A percentile compares a stretch with the other conserved stretches of the same genome.
These are phyloP conservation scores for Ctenodactylus gundi DNA, from an alignment of 2,113 vertebrate genomes.

Conservation along the genomic window DNA sequence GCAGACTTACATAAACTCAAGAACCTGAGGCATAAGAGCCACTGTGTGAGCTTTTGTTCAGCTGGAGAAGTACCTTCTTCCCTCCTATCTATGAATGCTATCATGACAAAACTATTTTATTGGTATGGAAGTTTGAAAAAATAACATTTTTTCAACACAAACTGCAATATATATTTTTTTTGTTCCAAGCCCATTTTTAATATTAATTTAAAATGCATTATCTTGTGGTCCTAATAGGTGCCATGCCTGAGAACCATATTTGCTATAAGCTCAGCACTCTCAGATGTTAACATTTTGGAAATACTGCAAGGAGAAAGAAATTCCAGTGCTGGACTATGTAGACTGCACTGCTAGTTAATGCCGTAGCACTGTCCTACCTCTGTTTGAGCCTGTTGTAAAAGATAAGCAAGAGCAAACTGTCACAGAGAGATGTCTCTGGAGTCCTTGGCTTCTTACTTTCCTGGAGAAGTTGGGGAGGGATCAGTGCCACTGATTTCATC, in stretches of 20 bases:
- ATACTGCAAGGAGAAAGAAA: neutral
- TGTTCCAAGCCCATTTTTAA: conserved; percentile 16
- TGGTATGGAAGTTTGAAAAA: conserved; percentile 46
- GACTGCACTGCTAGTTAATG: neutral
- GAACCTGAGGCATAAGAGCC: neutral
- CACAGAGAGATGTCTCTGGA: neutral
- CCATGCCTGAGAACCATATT: neutral
- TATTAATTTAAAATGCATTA: conserved; percentile 29
- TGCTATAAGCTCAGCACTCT: neutral
- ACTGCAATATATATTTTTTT: conserved; percentile 1
- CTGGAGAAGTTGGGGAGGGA: neutral
- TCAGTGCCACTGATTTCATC: neutral
- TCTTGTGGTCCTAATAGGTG: neutral
- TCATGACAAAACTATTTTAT: conserved; percentile 49
- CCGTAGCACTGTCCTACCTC: neutral
- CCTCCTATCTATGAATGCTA: neutral
- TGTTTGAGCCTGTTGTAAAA: neutral
- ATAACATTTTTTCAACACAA: conserved; percentile 21
- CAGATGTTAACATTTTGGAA: neutral
- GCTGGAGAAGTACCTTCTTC: neutral
- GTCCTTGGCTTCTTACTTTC: neutral
- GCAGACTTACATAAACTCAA: conserved; percentile 14
- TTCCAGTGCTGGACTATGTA: neutral
- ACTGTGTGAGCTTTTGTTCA: conserved; percentile 29
- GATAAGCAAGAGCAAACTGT: neutral